Evolutionary conservation across 2,888 invertebrate species (phyloP), one percentile per base, ranked within the genome.

Genomic region (Seira sanloemensis): DNA sequence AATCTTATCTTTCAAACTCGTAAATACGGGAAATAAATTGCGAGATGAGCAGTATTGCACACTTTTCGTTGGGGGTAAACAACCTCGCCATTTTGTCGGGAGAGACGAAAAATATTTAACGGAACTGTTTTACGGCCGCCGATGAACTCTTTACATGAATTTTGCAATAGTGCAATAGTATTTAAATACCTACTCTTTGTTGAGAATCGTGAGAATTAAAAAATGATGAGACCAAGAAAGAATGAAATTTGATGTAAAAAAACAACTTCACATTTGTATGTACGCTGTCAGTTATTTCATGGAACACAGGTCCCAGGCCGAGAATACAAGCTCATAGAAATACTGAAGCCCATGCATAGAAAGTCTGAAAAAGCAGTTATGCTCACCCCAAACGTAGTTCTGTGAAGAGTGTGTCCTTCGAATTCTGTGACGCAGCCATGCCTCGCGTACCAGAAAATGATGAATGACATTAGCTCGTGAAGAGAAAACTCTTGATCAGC

Each of bases 391-490:
- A 76, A 81, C 4, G 75, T 81, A 19, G 69, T 81, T 54, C 69
- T 69, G 7, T 75, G 69, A 25, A 81, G 67, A 54, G 76, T 81
- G 21, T 75, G 75, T 12, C 76, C 69, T 65, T 81, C 81, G 27
- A 76, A 76, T 50, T 81, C 81, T 0, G 81, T 81, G 18, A 81
- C 67, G 66, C 81, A 81, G 7, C 81, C 81, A 50, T 76, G 76
- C 18, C 75, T 75, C n/a, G 81, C 75, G 27, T 76, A 81, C 81
- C 81, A 81, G 71, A 76, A 81, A 12, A 81, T 76, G 19, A 81
- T 81, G 65, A 81, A 81, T 25, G 81, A 81, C 81, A 81, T 81
- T 26, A 81, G 37, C 65, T 81, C 81, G 26, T 81, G 69, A n/a
- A 81, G 66, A n/a, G 81, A 81, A 46, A 81, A 81, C 23, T 81